A percentile compares a stretch with the other conserved stretches of the same genome.
These are phyloP conservation scores for Creontiades dilutus DNA, from an alignment of 2,888 invertebrate species.

Conservation along the genomic window DNA sequence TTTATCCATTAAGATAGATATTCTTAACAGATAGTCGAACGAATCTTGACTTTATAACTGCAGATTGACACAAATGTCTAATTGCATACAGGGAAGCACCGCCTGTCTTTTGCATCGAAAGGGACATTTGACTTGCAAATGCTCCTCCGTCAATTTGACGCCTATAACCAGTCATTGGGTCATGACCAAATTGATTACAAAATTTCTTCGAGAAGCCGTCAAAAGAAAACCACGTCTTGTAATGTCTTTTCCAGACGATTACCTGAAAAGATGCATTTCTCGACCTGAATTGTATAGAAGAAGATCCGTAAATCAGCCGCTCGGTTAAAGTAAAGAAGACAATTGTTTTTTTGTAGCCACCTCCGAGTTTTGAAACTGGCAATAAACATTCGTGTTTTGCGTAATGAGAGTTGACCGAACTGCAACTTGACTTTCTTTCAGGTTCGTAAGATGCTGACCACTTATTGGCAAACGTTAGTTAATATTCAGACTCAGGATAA, in stretches of 20 bases:
- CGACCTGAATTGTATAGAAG: too few relatives aligned
- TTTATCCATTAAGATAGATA: too few relatives aligned
- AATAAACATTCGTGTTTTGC: background rate
- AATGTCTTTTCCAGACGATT: background rate
- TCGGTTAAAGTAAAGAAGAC: too few relatives aligned
- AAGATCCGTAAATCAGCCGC: too few relatives aligned
- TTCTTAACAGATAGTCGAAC: background rate
- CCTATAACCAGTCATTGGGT: background rate
- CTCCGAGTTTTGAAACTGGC: background rate
- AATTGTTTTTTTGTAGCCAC: too few relatives aligned
- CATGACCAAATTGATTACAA: slow-evolving; percentile 15
- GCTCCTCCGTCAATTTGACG: background rate
- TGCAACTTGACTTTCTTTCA: background rate
- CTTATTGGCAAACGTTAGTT: too few relatives aligned
- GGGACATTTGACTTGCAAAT: slow-evolving; percentile 24
- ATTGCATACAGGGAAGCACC: background rate
- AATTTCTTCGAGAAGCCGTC: background rate
- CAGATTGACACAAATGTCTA: slow-evolving; percentile 8
- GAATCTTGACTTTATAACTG: background rate
- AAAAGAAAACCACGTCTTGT: background rate
- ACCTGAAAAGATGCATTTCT: too few relatives aligned
- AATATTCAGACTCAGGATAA: too few relatives aligned
- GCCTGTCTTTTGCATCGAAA: background rate
- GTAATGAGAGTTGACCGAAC: background rate
- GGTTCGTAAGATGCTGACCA: background rate